Conservation (phyloP, 2,888 invertebrate genomes). For the Athripsodes cinereus region DNA sequence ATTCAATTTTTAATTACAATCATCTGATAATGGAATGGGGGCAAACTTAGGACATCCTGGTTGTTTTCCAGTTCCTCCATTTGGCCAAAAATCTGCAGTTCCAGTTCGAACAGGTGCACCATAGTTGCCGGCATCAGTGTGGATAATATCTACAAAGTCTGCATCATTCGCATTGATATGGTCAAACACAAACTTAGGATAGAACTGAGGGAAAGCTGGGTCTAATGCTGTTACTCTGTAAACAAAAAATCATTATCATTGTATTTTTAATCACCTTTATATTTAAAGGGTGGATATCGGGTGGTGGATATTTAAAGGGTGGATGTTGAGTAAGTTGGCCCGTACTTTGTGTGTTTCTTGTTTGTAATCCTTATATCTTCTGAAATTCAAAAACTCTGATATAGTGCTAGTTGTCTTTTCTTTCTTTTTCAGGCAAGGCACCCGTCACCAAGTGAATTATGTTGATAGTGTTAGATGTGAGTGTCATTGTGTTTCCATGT, state of each 20-base stretch:
- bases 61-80: slow-evolving; percentile 53
- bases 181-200: slow-evolving; percentile 46
- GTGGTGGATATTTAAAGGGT: no score
- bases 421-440: no score
- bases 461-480: no score
- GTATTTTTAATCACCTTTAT: no score
- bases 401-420: no score
- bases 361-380: no score
- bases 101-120: slow-evolving; percentile 54
- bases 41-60: slow-evolving; percentile 54
- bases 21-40: slow-evolving; percentile 47
- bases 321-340: no score
- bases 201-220: slow-evolving; percentile 58
- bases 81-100: slow-evolving; percentile 58
- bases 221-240: slow-evolving; percentile 53
- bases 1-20: slow-evolving; percentile 35
- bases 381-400: no score
- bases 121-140: slow-evolving; percentile 59
- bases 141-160: slow-evolving; percentile 61
- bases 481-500: no score
- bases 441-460: no score
- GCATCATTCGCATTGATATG: slow-evolving; percentile 51
- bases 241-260: background rate
- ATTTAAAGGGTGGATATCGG: no score
- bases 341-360: no score